phyloP scores from a whole-genome alignment of 2,888 invertebrate genomes.

The Trichacis sp. region DNA sequence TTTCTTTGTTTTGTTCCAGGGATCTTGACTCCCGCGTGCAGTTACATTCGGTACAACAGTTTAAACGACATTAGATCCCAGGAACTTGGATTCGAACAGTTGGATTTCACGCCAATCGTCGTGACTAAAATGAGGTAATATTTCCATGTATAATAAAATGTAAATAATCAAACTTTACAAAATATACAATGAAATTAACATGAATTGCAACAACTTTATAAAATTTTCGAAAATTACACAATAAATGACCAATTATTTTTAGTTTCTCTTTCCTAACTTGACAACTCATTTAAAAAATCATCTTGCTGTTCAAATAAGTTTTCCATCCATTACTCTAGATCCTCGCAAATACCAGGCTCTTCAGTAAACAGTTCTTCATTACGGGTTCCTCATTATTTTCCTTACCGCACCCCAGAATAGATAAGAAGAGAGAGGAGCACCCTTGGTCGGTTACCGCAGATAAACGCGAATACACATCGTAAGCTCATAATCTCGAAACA shows the following conservation, averaged over 20 bases:
- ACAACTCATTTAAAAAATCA: no score
- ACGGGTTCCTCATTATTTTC: slow-evolving; percentile 17
- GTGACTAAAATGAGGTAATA: slow-evolving; percentile 64
- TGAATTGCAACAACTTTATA: no score
- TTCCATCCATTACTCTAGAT: no score
- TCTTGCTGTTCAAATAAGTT: no score
- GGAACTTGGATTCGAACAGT: slow-evolving; percentile 61
- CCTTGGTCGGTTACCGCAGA: slow-evolving; percentile 45
- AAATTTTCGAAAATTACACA: no score
- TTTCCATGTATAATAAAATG: no score
- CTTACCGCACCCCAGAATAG: slow-evolving; percentile 21
- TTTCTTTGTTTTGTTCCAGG: slow-evolving; percentile 43
- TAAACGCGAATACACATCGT: slow-evolving; percentile 59
- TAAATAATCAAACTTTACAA: no score
- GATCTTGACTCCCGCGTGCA: slow-evolving; percentile 56
- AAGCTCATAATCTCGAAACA: slow-evolving; percentile 58
- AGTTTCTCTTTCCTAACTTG: no score
- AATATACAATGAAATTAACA: no score
- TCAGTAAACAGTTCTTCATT: slow-evolving; percentile 14
- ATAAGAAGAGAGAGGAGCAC: slow-evolving; percentile 13
- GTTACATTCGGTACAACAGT: slow-evolving; percentile 61
- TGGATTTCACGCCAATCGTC: slow-evolving; percentile 65
- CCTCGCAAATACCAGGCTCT: neutral
- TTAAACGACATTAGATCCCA: slow-evolving; percentile 62
- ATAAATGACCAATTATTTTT: no score